Conservation (phyloP, 2,797 vertebrate species). For the Ataeniobius toweri region DNA sequence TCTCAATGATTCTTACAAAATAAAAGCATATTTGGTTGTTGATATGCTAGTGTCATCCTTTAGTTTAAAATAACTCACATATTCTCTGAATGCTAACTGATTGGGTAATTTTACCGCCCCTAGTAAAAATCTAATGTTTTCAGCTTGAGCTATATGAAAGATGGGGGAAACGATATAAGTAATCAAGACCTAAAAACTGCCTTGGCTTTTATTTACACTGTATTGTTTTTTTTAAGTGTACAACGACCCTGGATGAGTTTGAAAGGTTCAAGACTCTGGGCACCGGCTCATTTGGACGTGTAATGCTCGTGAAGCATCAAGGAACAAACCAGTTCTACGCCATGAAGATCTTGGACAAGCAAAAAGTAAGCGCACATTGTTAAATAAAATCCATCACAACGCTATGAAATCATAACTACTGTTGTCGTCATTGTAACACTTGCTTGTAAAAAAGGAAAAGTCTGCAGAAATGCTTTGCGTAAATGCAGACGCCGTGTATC, state of each 20-base stretch:
- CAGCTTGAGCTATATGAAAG: constrained; percentile 6
- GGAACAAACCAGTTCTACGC: constrained; percentile 95
- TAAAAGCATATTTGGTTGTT: neutral
- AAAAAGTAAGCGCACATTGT: constrained; percentile 85
- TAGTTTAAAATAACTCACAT: neutral
- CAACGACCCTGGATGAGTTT: constrained; percentile 95
- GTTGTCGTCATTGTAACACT: neutral
- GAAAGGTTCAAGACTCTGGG: constrained; percentile 97
- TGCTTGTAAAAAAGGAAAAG: neutral
- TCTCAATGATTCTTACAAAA: neutral
- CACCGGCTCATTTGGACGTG: constrained; percentile 97
- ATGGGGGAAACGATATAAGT: constrained; percentile 1
- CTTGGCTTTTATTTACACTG: constrained; percentile 5
- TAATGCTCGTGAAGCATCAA: constrained; percentile 99
- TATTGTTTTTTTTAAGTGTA: constrained; percentile 79
- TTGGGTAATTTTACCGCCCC: constrained; percentile 12
- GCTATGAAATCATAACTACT: neutral
- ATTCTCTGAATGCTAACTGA: constrained; percentile 16
- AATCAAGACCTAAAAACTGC: neutral
- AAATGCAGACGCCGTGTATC: constrained; percentile 4
- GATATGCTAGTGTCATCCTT: constrained; percentile 23
- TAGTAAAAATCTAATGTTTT: neutral
- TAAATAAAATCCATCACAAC: neutral
- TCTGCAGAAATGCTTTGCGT: constrained; percentile 2
- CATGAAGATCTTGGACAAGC: constrained; percentile 99